These are phyloP conservation scores for Lateolabrax maculatus DNA, from an alignment of 2,797 vertebrate genomes.

Conservation along the genomic window DNA sequence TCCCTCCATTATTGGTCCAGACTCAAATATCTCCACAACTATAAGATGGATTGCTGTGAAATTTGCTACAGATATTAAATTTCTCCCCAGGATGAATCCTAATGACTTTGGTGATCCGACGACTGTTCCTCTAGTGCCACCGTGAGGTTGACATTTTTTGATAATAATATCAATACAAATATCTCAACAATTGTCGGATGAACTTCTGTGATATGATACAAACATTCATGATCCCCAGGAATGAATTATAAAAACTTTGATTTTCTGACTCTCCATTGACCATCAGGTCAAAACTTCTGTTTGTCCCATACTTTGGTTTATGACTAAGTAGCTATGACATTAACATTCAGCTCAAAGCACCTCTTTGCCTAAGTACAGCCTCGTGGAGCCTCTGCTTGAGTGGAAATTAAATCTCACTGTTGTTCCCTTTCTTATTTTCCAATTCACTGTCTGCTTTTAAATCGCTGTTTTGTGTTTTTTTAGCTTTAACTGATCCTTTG, in stretches of 20 bases:
- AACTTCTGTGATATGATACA: neutral
- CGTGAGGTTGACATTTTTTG: no score
- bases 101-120: neutral
- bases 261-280: no score
- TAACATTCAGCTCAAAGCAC: no score
- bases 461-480: neutral
- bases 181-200: neutral
- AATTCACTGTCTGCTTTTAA: neutral
- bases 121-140: no score
- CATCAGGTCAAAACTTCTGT: no score
- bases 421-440: neutral
- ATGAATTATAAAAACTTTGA: neutral
- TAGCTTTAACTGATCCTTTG: neutral
- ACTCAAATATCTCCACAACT: neutral
- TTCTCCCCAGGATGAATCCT: neutral
- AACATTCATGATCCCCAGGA: neutral
- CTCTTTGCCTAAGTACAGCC: no score
- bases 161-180: no score
- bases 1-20: neutral
- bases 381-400: no score
- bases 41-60: neutral
- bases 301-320: no score
- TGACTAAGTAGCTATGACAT: no score
- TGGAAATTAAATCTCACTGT: no score
- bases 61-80: neutral